A percentile compares a stretch with the other conserved stretches of the same genome.
Conservation (phyloP, 2,797 vertebrate species). For the Pteropus rufus region DNA sequence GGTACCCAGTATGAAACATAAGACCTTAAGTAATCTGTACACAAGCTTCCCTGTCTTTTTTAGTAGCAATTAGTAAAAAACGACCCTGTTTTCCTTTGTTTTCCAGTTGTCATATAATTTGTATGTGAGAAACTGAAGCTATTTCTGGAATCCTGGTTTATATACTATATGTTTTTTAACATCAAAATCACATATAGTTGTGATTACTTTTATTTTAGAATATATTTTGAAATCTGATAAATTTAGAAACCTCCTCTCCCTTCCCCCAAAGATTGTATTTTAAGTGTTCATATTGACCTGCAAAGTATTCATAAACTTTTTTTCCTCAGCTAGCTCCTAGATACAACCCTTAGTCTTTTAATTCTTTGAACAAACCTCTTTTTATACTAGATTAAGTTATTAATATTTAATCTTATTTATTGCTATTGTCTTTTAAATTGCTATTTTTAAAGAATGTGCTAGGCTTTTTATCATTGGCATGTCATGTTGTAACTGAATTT, state of each 20-base stretch:
- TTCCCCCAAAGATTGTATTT: too few relatives aligned
- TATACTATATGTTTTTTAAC: background rate
- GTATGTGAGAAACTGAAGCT: background rate
- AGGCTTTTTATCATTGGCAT: background rate
- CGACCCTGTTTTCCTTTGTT: background rate
- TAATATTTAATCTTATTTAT: background rate
- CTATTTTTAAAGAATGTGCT: background rate
- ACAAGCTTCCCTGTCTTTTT: background rate
- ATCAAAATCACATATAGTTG: background rate
- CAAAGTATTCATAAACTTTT: background rate
- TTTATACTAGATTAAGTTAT: background rate
- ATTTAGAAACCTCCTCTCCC: background rate
- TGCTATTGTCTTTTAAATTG: background rate
- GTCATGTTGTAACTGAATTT: background rate
- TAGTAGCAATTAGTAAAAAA: background rate
- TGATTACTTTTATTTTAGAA: background rate
- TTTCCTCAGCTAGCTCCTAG: background rate
- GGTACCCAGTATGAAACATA: background rate
- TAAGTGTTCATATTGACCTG: background rate
- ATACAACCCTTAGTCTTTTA: background rate
- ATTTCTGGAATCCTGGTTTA: conserved; percentile 8
- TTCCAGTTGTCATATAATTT: background rate
- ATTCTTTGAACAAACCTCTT: background rate
- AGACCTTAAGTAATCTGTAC: background rate
- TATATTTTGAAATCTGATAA: background rate